A percentile compares a stretch with the other conserved stretches of the same genome.
phyloP scores from a whole-genome alignment of 2,797 vertebrate genomes.

The Pygocentrus nattereri region DNA sequence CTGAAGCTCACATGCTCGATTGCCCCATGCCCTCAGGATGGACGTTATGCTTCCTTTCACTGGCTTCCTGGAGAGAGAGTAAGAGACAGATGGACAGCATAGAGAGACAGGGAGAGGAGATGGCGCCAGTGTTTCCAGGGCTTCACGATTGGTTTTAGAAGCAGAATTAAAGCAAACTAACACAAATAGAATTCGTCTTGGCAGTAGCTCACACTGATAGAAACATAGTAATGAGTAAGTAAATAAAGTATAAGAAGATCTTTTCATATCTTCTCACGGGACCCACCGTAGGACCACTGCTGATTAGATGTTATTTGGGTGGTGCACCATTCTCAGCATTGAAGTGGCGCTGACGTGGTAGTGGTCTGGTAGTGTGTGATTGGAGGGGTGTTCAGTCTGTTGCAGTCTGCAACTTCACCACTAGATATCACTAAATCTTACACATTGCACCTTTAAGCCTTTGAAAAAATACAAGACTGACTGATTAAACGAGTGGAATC shows the following conservation, averaged over 20 bases:
- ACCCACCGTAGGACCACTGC: background rate
- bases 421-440: too few relatives aligned
- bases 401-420: too few relatives aligned
- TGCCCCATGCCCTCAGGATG: slow-evolving; percentile 2
- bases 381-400: too few relatives aligned
- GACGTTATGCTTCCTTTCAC: background rate
- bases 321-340: background rate
- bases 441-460: too few relatives aligned
- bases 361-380: background rate
- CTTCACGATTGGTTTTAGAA: background rate
- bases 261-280: background rate
- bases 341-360: background rate
- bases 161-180: background rate
- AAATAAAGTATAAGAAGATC: background rate
- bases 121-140: slow-evolving; percentile 20
- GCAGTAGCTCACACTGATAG: background rate
- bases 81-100: background rate
- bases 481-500: too few relatives aligned
- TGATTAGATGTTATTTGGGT: background rate
- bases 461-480: too few relatives aligned
- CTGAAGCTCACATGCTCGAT: background rate
- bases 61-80: background rate
- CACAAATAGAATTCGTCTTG: background rate
- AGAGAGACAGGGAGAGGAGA: background rate
- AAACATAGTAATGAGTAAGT: background rate